Conservation (phyloP, 2,113 vertebrate genomes). For the Uria lomvia region DNA sequence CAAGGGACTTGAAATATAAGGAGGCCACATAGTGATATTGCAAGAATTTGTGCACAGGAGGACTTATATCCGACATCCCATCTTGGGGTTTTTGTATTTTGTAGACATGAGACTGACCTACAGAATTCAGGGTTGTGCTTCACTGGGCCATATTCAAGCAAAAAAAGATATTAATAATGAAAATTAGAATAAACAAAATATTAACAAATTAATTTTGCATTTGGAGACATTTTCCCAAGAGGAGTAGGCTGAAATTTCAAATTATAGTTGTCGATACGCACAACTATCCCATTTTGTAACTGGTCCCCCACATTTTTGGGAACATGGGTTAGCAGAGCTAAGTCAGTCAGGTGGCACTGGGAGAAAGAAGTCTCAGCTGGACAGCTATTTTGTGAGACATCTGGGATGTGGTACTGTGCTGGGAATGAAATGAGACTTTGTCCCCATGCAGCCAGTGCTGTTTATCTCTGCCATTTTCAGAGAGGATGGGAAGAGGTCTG, state of each 20-base stretch:
- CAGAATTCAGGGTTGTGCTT: neutral
- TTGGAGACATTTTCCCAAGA: neutral
- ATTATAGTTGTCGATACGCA: neutral
- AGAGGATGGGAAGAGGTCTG: neutral
- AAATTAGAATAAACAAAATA: neutral
- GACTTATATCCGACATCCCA: neutral
- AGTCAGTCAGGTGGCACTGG: neutral
- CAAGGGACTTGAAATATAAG: neutral
- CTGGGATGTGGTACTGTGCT: neutral
- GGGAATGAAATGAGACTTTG: neutral
- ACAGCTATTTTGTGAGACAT: neutral
- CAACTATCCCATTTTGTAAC: neutral
- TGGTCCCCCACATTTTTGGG: neutral
- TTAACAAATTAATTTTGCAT: neutral
- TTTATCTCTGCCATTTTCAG: neutral
- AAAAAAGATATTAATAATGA: neutral
- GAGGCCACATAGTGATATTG: neutral
- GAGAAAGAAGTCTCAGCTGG: neutral
- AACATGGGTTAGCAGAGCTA: neutral
- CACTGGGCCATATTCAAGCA: neutral
- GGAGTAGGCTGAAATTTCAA: neutral
- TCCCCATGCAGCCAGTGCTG: neutral
- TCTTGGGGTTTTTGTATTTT: neutral
- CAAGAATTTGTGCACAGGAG: neutral
- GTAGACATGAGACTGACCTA: neutral